Conservation (phyloP, 2,113 vertebrate species). For the Anser cygnoides region DNA sequence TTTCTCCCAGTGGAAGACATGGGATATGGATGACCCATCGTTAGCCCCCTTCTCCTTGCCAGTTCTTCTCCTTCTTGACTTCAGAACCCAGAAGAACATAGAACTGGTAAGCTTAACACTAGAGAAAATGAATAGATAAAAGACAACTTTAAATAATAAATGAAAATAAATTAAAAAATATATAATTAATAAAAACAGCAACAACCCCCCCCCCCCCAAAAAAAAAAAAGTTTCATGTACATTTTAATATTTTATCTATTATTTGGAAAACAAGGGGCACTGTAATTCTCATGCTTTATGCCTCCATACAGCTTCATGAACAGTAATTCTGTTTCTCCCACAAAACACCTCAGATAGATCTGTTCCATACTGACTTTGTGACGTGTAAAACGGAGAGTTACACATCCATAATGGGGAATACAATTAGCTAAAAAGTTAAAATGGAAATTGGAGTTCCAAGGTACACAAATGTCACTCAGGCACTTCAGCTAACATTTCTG, state of each 20-base stretch:
- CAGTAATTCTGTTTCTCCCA: not conserved
- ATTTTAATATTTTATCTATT: not conserved
- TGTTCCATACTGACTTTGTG: not conserved
- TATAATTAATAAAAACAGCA: not conserved
- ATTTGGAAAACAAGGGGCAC: not conserved
- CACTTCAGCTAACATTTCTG: not conserved
- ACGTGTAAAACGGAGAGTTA: not conserved
- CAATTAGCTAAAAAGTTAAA: rapidly evolving
- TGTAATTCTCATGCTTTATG: not conserved
- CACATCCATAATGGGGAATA: not conserved
- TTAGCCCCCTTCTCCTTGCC: not conserved
- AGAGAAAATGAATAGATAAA: not conserved
- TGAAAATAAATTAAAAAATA: too few relatives aligned
- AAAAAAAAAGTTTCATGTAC: not conserved
- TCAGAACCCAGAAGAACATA: not conserved
- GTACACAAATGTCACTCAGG: rapidly evolving
- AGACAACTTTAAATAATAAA: not conserved
- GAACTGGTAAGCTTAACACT: not conserved
- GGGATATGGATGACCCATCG: rapidly evolving
- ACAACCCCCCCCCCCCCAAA: not conserved
- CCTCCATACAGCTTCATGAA: not conserved
- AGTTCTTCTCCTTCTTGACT: not conserved
- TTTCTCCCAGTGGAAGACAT: not conserved
- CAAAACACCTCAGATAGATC: rapidly evolving
- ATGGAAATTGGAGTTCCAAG: rapidly evolving